Evolutionary conservation across 2,888 invertebrate species (phyloP), one percentile per base, ranked within the genome.

Genomic region (Archaeoteleia sp.): DNA sequence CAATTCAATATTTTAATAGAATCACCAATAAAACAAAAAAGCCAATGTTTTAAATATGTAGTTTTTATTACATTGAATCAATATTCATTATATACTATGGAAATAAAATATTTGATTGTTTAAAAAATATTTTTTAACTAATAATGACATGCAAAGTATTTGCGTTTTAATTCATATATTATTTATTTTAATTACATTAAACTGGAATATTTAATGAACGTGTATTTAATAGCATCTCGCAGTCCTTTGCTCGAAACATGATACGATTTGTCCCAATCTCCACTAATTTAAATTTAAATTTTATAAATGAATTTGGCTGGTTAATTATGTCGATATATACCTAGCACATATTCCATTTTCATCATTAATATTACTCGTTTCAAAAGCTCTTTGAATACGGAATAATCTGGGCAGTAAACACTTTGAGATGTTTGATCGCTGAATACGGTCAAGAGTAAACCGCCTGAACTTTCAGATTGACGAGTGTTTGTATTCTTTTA

Each of bases 401-500:
- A 62, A 62, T 62, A 48, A 60, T 57, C 65, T 66, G 43, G 30
- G 46, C 61, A 53, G 57, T 54, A 67, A 67, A 70, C 54, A 53
- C 57, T 46, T 67, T 39, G 57, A 57, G 13, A 54, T 65, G 67
- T 61, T 65, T 61, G 67, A 67, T 57, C 65, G 42, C 55, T 60
- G 48, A 63, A 58, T 49, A 43, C 55, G 49, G 49, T 45, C 53
- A 58, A 37, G 49, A 53, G 51, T 37, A 49, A 57, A 55, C 46
- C 58, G 51, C 25, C 30, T 48, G 35, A 61, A 70, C 63, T 48
- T 53, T 39, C 39, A 65, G 57, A 67, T 71, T 65, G 67, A 71
- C 65, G 71, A 71, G 71, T 67, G 61, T 63, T 49, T 43, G 55
- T 55, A 63, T 65, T 67, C 60, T 57, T 57, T 67, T 67, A 70